Percentiles rank a stretch among this genome's conserved stretches.
Evolutionary conservation across 2,797 vertebrate genomes (phyloP).

Genomic region (Cynopterus sphinx): DNA sequence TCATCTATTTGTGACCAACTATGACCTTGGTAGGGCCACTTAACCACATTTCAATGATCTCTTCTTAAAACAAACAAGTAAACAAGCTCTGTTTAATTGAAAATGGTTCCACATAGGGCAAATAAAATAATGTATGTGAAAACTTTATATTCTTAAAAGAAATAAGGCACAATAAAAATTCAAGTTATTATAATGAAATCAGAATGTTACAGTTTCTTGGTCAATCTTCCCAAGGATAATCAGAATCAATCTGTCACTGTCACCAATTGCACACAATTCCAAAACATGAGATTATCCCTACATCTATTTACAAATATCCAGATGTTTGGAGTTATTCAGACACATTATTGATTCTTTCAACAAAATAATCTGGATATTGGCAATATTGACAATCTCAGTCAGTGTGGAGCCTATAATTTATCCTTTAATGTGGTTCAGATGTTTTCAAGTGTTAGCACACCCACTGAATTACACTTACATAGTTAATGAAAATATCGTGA

Average conservation of each 20-base stretch:
- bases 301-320: conserved; percentile 57
- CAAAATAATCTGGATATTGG: conserved; percentile 33
- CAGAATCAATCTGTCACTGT: conserved; percentile 59
- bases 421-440: conserved; percentile 72
- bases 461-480: conserved; percentile 64
- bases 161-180: not conserved
- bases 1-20: not conserved
- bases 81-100: not conserved
- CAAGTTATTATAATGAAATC: not conserved
- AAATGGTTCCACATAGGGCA: not conserved
- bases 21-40: not conserved
- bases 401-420: conserved; percentile 38
- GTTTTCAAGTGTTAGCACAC: conserved; percentile 59
- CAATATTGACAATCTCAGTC: conserved; percentile 26
- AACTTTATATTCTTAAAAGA: not conserved
- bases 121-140: not conserved
- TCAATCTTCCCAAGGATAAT: conserved; percentile 35
- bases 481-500: conserved; percentile 76
- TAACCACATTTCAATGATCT: not conserved
- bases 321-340: conserved; percentile 30
- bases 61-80: not conserved
- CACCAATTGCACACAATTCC: not conserved
- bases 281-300: not conserved
- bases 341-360: conserved; percentile 34
- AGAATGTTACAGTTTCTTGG: not conserved